Percentiles rank a stretch among this genome's conserved stretches.
Evolutionary conservation across 2,888 invertebrate species (phyloP).

Genomic region (Dione vanillae): DNA sequence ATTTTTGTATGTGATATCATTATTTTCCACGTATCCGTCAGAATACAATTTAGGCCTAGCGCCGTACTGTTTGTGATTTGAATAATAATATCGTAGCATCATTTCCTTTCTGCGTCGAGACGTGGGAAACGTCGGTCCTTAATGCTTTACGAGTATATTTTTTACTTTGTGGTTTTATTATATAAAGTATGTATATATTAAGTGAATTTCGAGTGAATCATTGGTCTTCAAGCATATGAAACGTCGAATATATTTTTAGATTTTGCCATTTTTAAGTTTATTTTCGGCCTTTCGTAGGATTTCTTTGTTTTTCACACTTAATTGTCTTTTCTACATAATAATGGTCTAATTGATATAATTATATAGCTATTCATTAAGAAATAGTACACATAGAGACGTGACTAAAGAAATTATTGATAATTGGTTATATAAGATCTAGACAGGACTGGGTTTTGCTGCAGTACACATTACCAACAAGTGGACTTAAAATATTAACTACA

Average conservation of each 20-base stretch:
- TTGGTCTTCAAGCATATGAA: background rate
- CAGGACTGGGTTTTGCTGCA: too few species aligned
- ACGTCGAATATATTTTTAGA: background rate
- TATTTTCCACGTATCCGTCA: conserved; percentile 75
- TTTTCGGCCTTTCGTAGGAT: background rate
- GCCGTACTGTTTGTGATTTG: conserved; percentile 79
- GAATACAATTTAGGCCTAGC: conserved; percentile 79
- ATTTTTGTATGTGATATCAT: conserved; percentile 62
- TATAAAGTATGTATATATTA: conserved; percentile 27
- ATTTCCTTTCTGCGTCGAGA: conserved; percentile 74
- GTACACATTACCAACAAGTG: too few species aligned
- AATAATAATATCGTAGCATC: conserved; percentile 81
- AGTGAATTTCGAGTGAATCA: conserved; percentile 16
- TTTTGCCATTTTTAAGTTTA: background rate
- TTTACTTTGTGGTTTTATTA: conserved; percentile 31
- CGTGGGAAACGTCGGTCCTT: conserved; percentile 79
- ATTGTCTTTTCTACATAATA: too few species aligned
- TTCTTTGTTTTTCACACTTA: too few species aligned
- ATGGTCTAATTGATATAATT: too few species aligned
- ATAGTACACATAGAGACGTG: too few species aligned
- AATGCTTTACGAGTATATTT: conserved; percentile 61
- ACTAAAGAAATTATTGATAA: too few species aligned
- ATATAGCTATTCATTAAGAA: too few species aligned
- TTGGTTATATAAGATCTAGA: too few species aligned
- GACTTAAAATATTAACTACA: too few species aligned